These are phyloP conservation scores for Epirrhoe alternata DNA, from an alignment of 2,888 invertebrate species.

Conservation along the genomic window DNA sequence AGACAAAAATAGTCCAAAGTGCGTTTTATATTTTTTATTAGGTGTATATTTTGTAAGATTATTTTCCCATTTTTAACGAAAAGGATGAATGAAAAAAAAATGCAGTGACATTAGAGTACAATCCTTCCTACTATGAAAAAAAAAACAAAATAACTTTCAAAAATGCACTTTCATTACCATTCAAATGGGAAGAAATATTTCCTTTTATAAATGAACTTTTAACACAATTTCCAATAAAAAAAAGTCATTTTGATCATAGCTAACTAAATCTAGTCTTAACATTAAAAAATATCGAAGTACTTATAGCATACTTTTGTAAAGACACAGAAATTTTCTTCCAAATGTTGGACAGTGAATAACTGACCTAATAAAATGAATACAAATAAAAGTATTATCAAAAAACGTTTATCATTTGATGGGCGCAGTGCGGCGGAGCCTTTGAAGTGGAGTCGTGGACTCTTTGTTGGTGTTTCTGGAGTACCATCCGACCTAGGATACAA, in stretches of 20 bases:
- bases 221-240: slow-evolving; percentile 20
- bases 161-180: slow-evolving; percentile 9
- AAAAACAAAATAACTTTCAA: slow-evolving; percentile 1
- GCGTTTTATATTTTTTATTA: too few species aligned
- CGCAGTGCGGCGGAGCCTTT: slow-evolving; percentile 67
- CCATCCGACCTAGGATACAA: slow-evolving; percentile 72
- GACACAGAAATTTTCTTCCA: slow-evolving; percentile 24
- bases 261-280: slow-evolving; percentile 35
- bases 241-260: slow-evolving; percentile 29
- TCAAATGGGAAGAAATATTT: not conserved
- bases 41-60: too few species aligned
- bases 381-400: slow-evolving; percentile 47
- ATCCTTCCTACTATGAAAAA: slow-evolving; percentile 20
- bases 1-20: too few species aligned
- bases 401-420: slow-evolving; percentile 64
- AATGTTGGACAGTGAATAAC: slow-evolving; percentile 32
- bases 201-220: slow-evolving; percentile 2
- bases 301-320: slow-evolving; percentile 18
- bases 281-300: slow-evolving; percentile 30
- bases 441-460: slow-evolving; percentile 60
- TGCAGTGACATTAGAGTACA: too few species aligned
- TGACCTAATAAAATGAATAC: slow-evolving; percentile 33
- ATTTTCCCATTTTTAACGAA: too few species aligned
- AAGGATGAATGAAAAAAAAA: too few species aligned
- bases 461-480: slow-evolving; percentile 58